Percentiles rank a stretch among this genome's conserved stretches.
phyloP scores from a whole-genome alignment of 2,888 invertebrate species.

The Mylabris sibirica region DNA sequence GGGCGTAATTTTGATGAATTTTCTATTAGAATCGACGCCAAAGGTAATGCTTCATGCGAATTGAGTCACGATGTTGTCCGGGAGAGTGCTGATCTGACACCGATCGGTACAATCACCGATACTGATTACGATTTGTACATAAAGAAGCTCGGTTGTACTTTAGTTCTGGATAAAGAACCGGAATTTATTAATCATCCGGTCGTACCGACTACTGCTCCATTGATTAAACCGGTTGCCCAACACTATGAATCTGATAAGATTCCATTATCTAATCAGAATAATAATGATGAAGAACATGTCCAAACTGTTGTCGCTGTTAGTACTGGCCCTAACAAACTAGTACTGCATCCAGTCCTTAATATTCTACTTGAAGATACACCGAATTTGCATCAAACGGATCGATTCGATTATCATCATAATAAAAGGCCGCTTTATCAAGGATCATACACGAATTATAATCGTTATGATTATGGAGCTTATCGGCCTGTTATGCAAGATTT shows the following conservation, averaged over 20 bases:
- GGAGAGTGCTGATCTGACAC: conserved; percentile 61
- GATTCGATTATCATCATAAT: conserved; percentile 4
- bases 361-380: conserved; percentile 44
- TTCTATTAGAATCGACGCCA: conserved; percentile 64
- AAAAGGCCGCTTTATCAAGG: conserved; percentile 37
- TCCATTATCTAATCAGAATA: background rate
- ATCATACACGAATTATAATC: background rate
- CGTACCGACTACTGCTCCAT: conserved; percentile 26
- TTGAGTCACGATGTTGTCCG: conserved; percentile 63
- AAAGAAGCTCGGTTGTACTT: conserved; percentile 64
- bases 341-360: conserved; percentile 48
- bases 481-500: conserved; percentile 33
- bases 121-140: conserved; percentile 71
- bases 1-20: conserved; percentile 3
- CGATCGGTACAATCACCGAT: conserved; percentile 65
- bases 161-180: conserved; percentile 51
- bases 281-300: conserved; percentile 38
- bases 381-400: conserved; percentile 14
- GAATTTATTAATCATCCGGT: background rate
- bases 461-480: conserved; percentile 9
- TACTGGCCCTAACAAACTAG: conserved; percentile 44
- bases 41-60: conserved; percentile 71
- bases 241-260: background rate
- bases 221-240: background rate
- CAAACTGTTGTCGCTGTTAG: conserved; percentile 50